A percentile compares a stretch with the other conserved stretches of the same genome.
Evolutionary conservation across 2,888 invertebrate species (phyloP).

Genomic region (Euphydryas editha): DNA sequence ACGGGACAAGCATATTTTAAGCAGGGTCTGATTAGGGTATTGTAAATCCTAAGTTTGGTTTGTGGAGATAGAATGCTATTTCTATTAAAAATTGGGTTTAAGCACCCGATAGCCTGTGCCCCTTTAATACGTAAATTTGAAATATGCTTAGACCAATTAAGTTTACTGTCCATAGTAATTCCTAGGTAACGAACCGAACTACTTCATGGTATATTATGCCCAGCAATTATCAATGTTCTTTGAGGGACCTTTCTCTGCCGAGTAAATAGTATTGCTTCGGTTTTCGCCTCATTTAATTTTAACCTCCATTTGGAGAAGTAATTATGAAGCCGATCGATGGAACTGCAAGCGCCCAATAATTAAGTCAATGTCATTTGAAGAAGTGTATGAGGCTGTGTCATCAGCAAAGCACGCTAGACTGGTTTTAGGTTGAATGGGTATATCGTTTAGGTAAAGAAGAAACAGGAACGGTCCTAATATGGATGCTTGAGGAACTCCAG

Average conservation of each 20-base stretch:
- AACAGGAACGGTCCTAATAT: slow-evolving; percentile 17
- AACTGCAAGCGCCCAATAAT: slow-evolving; percentile 8
- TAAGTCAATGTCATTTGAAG: background rate
- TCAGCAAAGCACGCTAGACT: background rate
- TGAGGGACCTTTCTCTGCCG: background rate
- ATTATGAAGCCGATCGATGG: background rate
- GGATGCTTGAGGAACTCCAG: slow-evolving; percentile 22
- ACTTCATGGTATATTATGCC: background rate
- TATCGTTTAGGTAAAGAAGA: slow-evolving; percentile 11
- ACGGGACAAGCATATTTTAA: slow-evolving; percentile 8
- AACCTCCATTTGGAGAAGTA: slow-evolving; percentile 1
- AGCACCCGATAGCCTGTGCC: background rate
- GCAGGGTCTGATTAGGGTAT: slow-evolving; percentile 4
- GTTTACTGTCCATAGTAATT: background rate
- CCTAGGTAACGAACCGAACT: slow-evolving; percentile 1
- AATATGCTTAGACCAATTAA: background rate
- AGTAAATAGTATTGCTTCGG: slow-evolving; percentile 6
- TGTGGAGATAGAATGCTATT: background rate
- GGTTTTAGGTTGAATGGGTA: slow-evolving; percentile 16
- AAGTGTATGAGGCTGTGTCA: background rate
- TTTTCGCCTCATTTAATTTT: background rate
- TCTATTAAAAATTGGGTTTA: slow-evolving; percentile 5
- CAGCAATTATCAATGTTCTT: background rate
- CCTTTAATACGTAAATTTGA: background rate
- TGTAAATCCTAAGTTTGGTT: slow-evolving; percentile 8